Percentiles rank a stretch among this genome's conserved stretches.
Conservation (phyloP, 2,797 vertebrate species). For the Squalus acanthias region DNA sequence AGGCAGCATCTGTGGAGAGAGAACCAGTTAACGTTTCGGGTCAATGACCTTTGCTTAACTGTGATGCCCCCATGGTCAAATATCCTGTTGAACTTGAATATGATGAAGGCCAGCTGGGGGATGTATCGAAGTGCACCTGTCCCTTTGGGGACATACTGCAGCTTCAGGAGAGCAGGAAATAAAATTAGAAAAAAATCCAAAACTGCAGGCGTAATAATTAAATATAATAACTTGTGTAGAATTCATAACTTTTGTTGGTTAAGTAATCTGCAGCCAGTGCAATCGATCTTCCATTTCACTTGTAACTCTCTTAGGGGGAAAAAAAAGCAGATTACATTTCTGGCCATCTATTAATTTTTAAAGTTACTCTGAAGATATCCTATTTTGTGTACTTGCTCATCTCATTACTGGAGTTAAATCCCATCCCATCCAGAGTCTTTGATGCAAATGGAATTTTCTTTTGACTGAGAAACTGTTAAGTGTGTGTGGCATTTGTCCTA, state of each 20-base stretch:
- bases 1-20: too few relatives aligned
- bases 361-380: not conserved
- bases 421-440: not conserved
- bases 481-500: conserved; percentile 12
- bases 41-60: too few relatives aligned
- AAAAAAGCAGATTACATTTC: not conserved
- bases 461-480: not conserved
- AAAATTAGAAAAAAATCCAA: not conserved
- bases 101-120: not conserved
- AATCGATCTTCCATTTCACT: not conserved
- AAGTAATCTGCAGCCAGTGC: not conserved
- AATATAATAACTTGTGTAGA: not conserved
- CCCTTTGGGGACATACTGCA: not conserved
- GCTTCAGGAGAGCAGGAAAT: not conserved
- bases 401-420: not conserved
- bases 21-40: too few relatives aligned
- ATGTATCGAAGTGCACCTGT: not conserved
- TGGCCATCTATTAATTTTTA: not conserved
- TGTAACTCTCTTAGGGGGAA: not conserved
- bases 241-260: not conserved
- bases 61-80: not conserved
- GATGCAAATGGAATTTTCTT: not conserved
- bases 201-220: not conserved
- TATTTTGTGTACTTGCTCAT: not conserved
- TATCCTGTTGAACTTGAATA: not conserved